Conservation (phyloP, 2,797 vertebrate genomes). For the Diglossa cyanea region DNA sequence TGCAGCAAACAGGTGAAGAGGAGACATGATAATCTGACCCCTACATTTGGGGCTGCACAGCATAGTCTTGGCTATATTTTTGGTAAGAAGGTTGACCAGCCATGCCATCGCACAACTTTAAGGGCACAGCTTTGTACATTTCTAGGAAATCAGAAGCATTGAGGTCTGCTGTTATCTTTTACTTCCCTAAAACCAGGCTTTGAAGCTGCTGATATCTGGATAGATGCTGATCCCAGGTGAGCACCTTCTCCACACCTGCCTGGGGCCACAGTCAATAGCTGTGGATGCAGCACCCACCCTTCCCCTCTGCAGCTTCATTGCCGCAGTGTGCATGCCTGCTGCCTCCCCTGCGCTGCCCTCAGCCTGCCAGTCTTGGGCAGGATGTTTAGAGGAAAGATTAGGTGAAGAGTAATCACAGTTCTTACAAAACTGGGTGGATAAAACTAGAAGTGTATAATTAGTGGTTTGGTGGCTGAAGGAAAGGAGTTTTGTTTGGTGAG, state of each 20-base stretch:
- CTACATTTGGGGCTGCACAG: neutral
- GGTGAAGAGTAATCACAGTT: conserved; percentile 7
- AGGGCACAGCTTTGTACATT: neutral
- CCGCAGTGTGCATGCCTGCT: accelerated
- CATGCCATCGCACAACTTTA: neutral
- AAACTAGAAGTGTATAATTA: conserved; percentile 16
- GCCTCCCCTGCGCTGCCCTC: neutral
- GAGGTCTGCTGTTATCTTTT: neutral
- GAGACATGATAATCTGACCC: neutral
- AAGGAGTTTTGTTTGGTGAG: conserved; percentile 8
- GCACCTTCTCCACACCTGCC: neutral
- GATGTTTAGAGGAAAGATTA: neutral
- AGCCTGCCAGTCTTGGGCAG: neutral
- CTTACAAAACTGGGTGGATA: conserved; percentile 12
- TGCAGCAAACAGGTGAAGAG: neutral
- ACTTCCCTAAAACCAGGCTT: neutral
- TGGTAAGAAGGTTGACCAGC: neutral
- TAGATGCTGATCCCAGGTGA: neutral
- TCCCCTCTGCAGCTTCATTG: neutral
- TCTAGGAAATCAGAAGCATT: neutral
- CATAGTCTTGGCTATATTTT: neutral
- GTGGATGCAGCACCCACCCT: neutral
- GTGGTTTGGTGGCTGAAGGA: neutral
- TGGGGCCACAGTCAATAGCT: neutral
- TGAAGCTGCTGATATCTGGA: neutral